Evolutionary conservation across 2,797 vertebrate genomes (phyloP).

Genomic region (Prunella strophiata): DNA sequence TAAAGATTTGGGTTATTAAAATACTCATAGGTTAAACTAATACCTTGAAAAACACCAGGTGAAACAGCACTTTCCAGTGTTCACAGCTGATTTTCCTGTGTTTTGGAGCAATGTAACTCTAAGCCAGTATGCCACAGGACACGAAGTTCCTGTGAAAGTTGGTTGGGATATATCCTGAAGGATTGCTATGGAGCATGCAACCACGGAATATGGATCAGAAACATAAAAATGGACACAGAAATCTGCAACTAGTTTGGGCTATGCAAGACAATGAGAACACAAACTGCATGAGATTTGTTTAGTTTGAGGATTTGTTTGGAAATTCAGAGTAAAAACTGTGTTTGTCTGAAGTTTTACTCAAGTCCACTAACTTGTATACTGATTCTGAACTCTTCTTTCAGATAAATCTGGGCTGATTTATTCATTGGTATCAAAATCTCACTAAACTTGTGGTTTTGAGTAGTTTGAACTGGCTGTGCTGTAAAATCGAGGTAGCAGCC

Average conservation of each 20-base stretch:
- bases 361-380: neutral
- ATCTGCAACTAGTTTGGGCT: neutral
- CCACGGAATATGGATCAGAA: neutral
- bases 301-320: neutral
- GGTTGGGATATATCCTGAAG: neutral
- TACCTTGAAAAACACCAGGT: neutral
- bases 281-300: neutral
- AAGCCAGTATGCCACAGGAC: neutral
- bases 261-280: neutral
- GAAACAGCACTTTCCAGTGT: neutral
- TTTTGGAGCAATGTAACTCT: neutral
- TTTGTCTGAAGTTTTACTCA: neutral
- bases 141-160: neutral
- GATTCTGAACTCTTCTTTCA: neutral
- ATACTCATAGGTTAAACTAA: neutral
- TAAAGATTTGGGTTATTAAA: neutral
- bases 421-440: neutral
- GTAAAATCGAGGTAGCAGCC: neutral
- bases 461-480: neutral
- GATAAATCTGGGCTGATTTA: slow-evolving; percentile 17
- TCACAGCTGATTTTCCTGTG: neutral
- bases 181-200: neutral
- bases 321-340: neutral
- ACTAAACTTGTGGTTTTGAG: neutral
- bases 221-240: neutral